phyloP scores from a whole-genome alignment of 2,888 invertebrate species.

The Choreutis nemorana region DNA sequence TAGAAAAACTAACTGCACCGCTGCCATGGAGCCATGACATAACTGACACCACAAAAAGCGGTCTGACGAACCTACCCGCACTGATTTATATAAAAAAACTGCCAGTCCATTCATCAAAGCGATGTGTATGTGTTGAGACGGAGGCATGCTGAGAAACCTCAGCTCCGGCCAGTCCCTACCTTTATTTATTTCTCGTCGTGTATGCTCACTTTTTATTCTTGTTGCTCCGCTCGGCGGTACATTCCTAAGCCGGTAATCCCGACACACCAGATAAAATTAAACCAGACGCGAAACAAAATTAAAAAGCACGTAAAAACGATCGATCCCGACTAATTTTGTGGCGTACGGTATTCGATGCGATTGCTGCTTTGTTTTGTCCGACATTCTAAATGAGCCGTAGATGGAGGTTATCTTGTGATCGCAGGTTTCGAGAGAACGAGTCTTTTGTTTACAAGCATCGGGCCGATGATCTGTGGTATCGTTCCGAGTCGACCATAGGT shows the following conservation, averaged over 20 bases:
- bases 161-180: slow-evolving; percentile 49
- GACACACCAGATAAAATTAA: slow-evolving; percentile 65
- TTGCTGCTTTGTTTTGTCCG: slow-evolving; percentile 25
- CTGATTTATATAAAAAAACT: slow-evolving; percentile 32
- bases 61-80: slow-evolving; percentile 26
- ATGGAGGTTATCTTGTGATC: slow-evolving; percentile 22
- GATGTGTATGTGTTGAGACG: slow-evolving; percentile 28
- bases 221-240: slow-evolving; percentile 50
- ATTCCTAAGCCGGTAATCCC: slow-evolving; percentile 65
- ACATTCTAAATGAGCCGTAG: no score
- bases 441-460: slow-evolving; percentile 19
- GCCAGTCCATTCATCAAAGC: slow-evolving; percentile 51
- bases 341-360: slow-evolving; percentile 44
- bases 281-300: slow-evolving; percentile 66
- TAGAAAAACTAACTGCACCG: slow-evolving; percentile 13
- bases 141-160: slow-evolving; percentile 46
- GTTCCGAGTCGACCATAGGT: slow-evolving; percentile 11
- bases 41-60: slow-evolving; percentile 25
- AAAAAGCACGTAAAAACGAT: slow-evolving; percentile 59
- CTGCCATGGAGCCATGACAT: slow-evolving; percentile 18
- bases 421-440: no score
- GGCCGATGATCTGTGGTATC: slow-evolving; percentile 10
- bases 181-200: slow-evolving; percentile 61
- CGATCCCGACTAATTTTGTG: slow-evolving; percentile 60
- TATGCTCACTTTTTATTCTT: slow-evolving; percentile 54